phyloP scores from a whole-genome alignment of 2,797 vertebrate species.

The Kryptolebias ocellatus region DNA sequence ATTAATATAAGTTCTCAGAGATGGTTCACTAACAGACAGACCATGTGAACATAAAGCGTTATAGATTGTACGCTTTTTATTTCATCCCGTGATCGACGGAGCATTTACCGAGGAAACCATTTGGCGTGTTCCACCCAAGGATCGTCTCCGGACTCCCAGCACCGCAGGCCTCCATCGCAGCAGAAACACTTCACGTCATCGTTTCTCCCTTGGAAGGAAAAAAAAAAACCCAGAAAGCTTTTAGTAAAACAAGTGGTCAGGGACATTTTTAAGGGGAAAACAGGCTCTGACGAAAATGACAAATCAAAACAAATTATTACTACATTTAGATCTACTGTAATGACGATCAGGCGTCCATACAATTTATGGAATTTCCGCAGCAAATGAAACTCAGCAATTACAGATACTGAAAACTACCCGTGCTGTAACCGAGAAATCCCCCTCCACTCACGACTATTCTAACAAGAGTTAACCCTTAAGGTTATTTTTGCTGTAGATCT shows the following conservation, averaged over 20 bases:
- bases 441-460: neutral
- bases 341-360: neutral
- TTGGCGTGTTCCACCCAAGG: constrained; percentile 99
- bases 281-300: neutral
- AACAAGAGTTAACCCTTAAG: neutral
- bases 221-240: constrained; percentile 2
- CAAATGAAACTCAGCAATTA: neutral
- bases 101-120: constrained; percentile 96
- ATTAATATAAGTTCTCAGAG: neutral
- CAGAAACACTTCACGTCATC: constrained; percentile 99
- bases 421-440: neutral
- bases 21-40: too few species aligned
- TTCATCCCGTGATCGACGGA: too few species aligned
- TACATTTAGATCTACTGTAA: neutral
- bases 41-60: too few species aligned
- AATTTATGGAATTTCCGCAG: constrained; percentile 23
- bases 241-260: neutral
- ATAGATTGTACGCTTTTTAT: too few species aligned
- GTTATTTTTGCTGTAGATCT: too few species aligned
- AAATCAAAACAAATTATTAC: neutral
- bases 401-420: constrained; percentile 5
- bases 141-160: constrained; percentile 98
- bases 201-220: constrained; percentile 85
- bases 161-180: constrained; percentile 96
- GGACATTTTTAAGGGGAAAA: neutral